Evolutionary conservation across 2,797 vertebrate species (phyloP).

Genomic region (Gymnocypris eckloni): DNA sequence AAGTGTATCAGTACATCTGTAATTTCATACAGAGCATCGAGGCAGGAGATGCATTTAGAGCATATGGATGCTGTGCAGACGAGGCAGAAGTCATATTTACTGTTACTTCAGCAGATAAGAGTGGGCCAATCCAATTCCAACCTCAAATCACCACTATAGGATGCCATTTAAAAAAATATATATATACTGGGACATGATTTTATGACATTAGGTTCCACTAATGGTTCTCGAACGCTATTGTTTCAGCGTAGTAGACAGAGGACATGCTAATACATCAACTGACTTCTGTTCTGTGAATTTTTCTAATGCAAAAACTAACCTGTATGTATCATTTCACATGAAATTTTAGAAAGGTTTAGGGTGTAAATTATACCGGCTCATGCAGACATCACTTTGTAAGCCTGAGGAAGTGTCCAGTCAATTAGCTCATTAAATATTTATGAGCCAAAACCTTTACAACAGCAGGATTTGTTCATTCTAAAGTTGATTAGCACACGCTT

Average conservation of each 20-base stretch:
- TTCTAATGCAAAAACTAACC: not conserved
- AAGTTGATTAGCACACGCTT: not conserved
- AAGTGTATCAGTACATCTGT: constrained; percentile 20
- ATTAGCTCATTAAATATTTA: not conserved
- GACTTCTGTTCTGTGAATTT: not conserved
- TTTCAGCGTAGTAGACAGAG: not conserved
- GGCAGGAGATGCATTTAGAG: not conserved
- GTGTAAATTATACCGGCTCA: not conserved
- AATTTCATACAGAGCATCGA: not conserved
- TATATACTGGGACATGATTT: no score
- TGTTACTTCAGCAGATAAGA: constrained; percentile 1
- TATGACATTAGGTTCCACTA: not conserved
- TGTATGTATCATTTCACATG: not conserved
- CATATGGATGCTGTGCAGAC: not conserved
- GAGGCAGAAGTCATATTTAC: not conserved
- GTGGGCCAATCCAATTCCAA: constrained; percentile 2
- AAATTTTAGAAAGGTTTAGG: not conserved
- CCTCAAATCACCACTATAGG: not conserved
- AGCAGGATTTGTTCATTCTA: not conserved
- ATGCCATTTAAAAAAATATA: not conserved
- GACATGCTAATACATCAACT: no score
- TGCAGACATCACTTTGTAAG: not conserved
- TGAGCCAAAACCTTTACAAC: not conserved
- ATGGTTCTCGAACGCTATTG: not conserved
- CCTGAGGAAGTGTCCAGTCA: not conserved